Conservation (phyloP, 30 jellyfish, hydroid and myxozoan species). For the Chrysaora quinquecirrha region DNA sequence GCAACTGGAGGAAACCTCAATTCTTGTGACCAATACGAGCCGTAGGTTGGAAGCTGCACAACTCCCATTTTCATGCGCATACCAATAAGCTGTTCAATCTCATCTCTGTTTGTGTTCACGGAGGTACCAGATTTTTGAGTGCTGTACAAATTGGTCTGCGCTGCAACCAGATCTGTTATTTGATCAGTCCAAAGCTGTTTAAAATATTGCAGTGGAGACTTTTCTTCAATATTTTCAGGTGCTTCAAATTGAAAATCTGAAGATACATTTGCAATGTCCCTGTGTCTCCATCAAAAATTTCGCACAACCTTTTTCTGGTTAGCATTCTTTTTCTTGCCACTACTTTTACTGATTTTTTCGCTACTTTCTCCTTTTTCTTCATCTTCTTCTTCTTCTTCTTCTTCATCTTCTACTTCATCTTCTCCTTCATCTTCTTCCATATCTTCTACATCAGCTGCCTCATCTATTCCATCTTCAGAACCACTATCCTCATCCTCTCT, state of each 20-base stretch:
- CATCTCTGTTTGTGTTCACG: too few species aligned
- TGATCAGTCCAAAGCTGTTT: too few species aligned
- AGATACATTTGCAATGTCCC: background rate
- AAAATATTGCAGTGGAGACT: too few species aligned
- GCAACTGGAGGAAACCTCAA: background rate
- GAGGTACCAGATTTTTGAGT: background rate
- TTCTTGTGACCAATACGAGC: background rate
- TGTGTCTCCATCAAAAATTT: background rate
- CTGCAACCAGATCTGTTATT: background rate
- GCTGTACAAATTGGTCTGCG: background rate
- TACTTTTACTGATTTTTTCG: background rate
- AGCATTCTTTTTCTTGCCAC: background rate
- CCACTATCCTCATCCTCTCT: too few species aligned
- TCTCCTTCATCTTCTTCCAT: too few species aligned
- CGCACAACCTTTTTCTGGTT: background rate
- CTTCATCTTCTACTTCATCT: background rate
- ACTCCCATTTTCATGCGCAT: background rate
- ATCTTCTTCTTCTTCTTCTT: background rate
- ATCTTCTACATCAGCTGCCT: too few species aligned
- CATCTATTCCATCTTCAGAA: too few species aligned
- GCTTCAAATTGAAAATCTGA: background rate
- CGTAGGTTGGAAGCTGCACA: background rate
- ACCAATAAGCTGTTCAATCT: too few species aligned
- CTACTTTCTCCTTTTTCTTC: background rate
- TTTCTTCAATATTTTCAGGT: background rate